phyloP scores from a whole-genome alignment of 1,140 invertebrate genomes.

The Homalodisca vitripennis region DNA sequence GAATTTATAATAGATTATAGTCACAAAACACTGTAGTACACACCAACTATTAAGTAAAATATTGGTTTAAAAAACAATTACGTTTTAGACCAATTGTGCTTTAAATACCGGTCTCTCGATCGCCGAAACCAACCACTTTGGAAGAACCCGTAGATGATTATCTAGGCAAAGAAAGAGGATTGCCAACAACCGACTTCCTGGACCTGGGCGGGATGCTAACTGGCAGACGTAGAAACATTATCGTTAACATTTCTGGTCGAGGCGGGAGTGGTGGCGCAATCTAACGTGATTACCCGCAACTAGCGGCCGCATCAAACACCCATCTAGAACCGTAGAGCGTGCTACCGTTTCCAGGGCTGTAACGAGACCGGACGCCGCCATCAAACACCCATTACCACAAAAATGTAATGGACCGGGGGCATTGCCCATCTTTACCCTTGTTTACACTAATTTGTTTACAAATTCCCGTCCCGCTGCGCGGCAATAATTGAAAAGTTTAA shows the following conservation, averaged over 20 bases:
- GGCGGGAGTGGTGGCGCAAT: too few species aligned
- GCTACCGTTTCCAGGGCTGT: slow-evolving; percentile 15
- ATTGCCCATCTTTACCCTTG: slow-evolving; percentile 12
- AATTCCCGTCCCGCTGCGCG: slow-evolving; percentile 5
- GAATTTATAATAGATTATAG: too few species aligned
- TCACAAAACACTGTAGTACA: too few species aligned
- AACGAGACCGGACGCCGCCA: slow-evolving; percentile 13
- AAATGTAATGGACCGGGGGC: slow-evolving; percentile 17
- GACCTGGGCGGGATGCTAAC: too few species aligned
- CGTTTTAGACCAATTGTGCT: too few species aligned
- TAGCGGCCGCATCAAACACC: neutral
- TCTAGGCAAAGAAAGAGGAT: too few species aligned
- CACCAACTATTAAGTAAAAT: too few species aligned
- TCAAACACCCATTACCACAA: slow-evolving; percentile 23
- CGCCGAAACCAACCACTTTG: too few species aligned
- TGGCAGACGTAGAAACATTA: slow-evolving; percentile 24
- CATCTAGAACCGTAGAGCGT: slow-evolving; percentile 29
- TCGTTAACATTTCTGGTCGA: slow-evolving; percentile 14
- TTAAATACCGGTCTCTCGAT: too few species aligned
- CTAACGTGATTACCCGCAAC: neutral
- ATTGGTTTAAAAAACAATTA: too few species aligned
- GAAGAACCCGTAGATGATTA: too few species aligned
- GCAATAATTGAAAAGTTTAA: slow-evolving; percentile 29
- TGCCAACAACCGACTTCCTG: too few species aligned
- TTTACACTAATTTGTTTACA: slow-evolving; percentile 32